Base-by-base conservation (phyloP, 2,888 invertebrate genomes). In the Hedya salicella region DNA sequence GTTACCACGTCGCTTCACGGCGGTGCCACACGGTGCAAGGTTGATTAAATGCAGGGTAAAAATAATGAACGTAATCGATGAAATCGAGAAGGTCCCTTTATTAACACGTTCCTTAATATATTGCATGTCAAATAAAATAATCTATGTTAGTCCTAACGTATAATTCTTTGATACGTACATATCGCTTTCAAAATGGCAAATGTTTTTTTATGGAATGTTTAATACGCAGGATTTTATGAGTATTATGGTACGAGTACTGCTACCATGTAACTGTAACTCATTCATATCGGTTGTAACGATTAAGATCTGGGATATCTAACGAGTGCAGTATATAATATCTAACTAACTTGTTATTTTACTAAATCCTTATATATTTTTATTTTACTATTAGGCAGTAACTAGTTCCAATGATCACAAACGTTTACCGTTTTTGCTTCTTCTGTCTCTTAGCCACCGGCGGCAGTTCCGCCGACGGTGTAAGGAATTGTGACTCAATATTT, bases 1-100 rank as follows among this genome's bases (percentile, higher is more conserved):
- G 83, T 86, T 81, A 78, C 83, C 78, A 52, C 25, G 82, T 79
- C 77, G 79, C 69, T 68, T 68, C 65, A 56, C 69, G 52, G 52
- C 70, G 63, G 82, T 83, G 81, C 81, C 82, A 82, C 73, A 82
- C 78, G 68, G 81, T 82, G 72, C 82, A 81, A 85, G 83, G 85
- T 79, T 6, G 5, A 69, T 71, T 67, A 49, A 52, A 77, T 59
- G 76, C 75, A 75, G 71, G 74, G 73, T 74, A 71, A 68, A 76
- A 54, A 53, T 44, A 39, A 42, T 44, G 50, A 50, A 14, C 32
- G 50, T 40, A 5, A 49, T 36, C 36, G 36, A 63, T 30, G 39
- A 30, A 30, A 49, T 9, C 42, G 52, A 32, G 52, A 40, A 56
- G 14, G 42, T 46, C 9, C 57, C n/a, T 32, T 46, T 32, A 46